Base-by-base conservation (phyloP, 2,888 invertebrate species). In the Gastrophysa polygoni region DNA sequence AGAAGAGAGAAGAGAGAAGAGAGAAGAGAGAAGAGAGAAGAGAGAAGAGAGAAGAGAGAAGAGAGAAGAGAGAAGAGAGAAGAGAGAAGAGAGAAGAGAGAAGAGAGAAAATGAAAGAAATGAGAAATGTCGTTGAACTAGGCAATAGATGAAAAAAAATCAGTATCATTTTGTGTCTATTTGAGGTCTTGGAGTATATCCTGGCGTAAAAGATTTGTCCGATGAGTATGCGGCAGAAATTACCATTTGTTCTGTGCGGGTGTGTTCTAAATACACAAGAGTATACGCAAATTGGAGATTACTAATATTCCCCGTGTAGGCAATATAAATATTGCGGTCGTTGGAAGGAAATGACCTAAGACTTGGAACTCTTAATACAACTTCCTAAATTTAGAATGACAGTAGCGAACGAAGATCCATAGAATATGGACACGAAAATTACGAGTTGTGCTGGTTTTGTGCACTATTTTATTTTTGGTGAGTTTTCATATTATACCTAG, bases 341-440 rank as follows among this genome's bases (percentile, higher is more conserved):
- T 10, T 38, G 14, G 18, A 61, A n/a, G 58, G 61, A 64, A 64
- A 54, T 57, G 55, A 48, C 11, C 38, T 38, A 38, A 38, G 38
- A 38, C n/a, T 38, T n/a, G 38, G 20, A 28, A 55, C 57, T 60
- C 14, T 64, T 57, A 64, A 60, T 64, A 64, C 59, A 57, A 60
- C 54, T 54, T 59, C 47, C 43, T 49, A 50, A 61, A 43, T 49
- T 56, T 50, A 59, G 47, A 59, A 21, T 47, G 49, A 46, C 49
- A 65, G 65, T 65, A 65, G 49, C 65, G 61, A 54, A 57, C 65
- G 59, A 60, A 24, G 34, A 44, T 38, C 49, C 61, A 62, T 62
- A 49, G 47, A 57, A 57, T 20, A 65, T 65, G 65, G 52, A 65
- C 55, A 59, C 46, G 24, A 62, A 57, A 56, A 34, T 43, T 11